Base-by-base conservation (phyloP, 2,113 vertebrate species). In the Rattus rattus region DNA sequence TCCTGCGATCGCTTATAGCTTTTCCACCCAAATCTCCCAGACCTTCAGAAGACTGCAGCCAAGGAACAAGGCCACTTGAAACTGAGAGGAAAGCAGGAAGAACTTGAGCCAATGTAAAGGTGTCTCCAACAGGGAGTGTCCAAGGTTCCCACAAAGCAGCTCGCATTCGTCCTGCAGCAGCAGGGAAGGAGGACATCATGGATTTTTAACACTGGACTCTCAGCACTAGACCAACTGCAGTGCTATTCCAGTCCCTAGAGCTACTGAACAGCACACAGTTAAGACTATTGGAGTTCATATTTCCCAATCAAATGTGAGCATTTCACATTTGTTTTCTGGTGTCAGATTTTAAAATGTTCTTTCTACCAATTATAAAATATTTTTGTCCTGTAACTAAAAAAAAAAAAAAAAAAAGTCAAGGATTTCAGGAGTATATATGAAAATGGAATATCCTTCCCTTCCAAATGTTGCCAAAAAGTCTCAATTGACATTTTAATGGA, bases 401-500 rank as follows among this genome's bases (percentile, higher is more conserved):
- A 63, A 92, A 43, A 43, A 43, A 43, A 43, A 2, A 43, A 43
- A 87, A 87, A 88, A 47, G 36, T 13, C 69, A 91, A 94, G 11
- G 26, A 86, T 61, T 85, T 91, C 56, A 39, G 84, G 22, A 69
- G 7, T 28, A 14, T 93, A 79, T 67, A 13, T 85, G 39, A 93
- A 96, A 94, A 69, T 79, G 16, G 54, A 91, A 90, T 12, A 75
- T 30, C 54, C 16, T 2, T 47, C 47, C 70, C 75, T 22, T 90
- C 63, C 20, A 91, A 33, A 4, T 10, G 49, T 56, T 73, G 52
- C 33, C 14, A 95, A 47, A 77, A 1, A 88, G 52, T 14, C 52
- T 89, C 47, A 59, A 47, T 65, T 95, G 72, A 76, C 24, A 96
- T 67, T 91, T 79, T 80, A 88, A 43, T 75, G 69, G 88, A 33